These are phyloP conservation scores for Belgica antarctica DNA, from an alignment of 2,888 invertebrate genomes.

Conservation along the genomic window DNA sequence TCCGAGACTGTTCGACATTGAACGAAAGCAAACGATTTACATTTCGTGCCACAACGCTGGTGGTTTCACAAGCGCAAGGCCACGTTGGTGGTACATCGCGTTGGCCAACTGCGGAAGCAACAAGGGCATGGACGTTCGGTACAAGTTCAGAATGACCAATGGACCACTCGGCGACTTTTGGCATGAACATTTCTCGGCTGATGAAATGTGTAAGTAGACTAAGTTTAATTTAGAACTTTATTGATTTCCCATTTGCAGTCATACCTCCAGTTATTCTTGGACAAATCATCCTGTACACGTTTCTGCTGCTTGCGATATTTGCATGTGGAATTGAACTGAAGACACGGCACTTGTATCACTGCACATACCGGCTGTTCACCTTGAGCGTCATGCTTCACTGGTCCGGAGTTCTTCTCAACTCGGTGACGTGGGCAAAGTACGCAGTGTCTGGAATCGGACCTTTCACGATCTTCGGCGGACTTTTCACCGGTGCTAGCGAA, in stretches of 20 bases:
- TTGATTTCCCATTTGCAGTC: slow-evolving; percentile 63
- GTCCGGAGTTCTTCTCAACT: slow-evolving; percentile 66
- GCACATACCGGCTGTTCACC: slow-evolving; percentile 84
- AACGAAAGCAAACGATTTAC: slow-evolving; percentile 51
- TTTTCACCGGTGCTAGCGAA: slow-evolving; percentile 66
- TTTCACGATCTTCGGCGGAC: slow-evolving; percentile 56
- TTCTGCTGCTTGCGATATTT: slow-evolving; percentile 69
- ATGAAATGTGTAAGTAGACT: slow-evolving; percentile 81
- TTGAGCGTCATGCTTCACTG: slow-evolving; percentile 69
- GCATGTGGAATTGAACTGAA: slow-evolving; percentile 74
- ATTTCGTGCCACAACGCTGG: slow-evolving; percentile 67
- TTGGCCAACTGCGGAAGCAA: slow-evolving; percentile 74
- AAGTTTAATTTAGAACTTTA: slow-evolving; percentile 14
- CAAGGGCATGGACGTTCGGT: slow-evolving; percentile 74
- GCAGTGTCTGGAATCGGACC: slow-evolving; percentile 71
- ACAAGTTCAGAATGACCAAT: slow-evolving; percentile 85
- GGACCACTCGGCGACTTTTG: slow-evolving; percentile 76
- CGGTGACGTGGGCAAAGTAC: slow-evolving; percentile 72
- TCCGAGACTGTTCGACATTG: slow-evolving; percentile 46
- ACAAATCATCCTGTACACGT: slow-evolving; percentile 69
- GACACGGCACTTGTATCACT: slow-evolving; percentile 76
- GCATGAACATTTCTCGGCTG: slow-evolving; percentile 89
- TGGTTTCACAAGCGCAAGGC: slow-evolving; percentile 74
- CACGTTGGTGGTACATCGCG: slow-evolving; percentile 90
- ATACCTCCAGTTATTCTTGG: slow-evolving; percentile 78